Percentiles rank a stretch among this genome's conserved stretches.
Evolutionary conservation across 2,888 invertebrate species (phyloP).

Genomic region (Rugalucina vietnamica): DNA sequence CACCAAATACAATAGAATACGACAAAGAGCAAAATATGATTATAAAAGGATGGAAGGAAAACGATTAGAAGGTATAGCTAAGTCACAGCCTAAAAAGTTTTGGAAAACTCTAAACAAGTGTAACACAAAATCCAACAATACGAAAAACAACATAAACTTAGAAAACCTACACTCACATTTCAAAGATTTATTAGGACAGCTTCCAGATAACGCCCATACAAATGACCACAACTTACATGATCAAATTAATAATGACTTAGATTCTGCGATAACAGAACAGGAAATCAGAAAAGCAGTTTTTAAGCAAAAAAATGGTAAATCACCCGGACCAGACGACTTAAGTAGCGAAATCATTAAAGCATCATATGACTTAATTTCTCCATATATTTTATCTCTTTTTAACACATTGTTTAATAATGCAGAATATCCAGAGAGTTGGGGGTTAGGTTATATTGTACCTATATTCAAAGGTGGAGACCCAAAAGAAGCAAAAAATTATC

Average conservation of each 20-base stretch:
- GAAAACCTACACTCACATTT: neutral
- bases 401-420: neutral
- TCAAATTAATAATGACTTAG: neutral
- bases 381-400: neutral
- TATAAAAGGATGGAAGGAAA: neutral
- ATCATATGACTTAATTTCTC: neutral
- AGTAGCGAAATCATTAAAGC: neutral
- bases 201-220: neutral
- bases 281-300: neutral
- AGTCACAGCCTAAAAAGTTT: neutral
- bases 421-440: neutral
- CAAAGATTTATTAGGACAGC: neutral
- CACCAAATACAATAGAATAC: neutral
- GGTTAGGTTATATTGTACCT: slow-evolving; percentile 1
- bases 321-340: neutral
- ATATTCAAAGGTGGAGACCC: slow-evolving; percentile 25
- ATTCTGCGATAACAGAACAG: neutral
- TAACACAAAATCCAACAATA: neutral
- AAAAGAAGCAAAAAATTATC: slow-evolving; percentile 2
- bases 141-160: neutral
- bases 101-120: neutral
- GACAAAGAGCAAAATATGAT: neutral
- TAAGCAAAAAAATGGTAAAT: neutral
- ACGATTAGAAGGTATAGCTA: neutral
- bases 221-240: neutral